Evolutionary conservation across 2,113 vertebrate genomes (phyloP).

Genomic region (Pitta sordida): DNA sequence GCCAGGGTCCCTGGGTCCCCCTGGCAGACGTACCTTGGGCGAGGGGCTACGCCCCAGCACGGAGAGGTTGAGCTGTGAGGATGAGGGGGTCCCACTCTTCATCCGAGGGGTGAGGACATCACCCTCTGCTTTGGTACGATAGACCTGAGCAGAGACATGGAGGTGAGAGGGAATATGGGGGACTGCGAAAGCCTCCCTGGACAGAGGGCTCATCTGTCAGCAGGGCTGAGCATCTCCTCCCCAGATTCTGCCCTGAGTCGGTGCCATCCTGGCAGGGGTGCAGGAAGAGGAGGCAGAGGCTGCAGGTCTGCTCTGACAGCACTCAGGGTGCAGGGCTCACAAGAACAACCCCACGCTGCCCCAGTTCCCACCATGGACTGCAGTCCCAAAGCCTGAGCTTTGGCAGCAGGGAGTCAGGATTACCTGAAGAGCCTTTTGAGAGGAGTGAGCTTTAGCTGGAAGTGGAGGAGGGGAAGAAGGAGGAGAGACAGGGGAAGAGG

Average conservation of each 20-base stretch:
- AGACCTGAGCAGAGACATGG: conserved; percentile 68
- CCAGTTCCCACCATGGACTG: neutral
- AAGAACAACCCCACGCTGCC: fast-evolving
- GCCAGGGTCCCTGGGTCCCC: neutral
- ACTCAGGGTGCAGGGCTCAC: neutral
- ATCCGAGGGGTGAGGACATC: conserved; percentile 65
- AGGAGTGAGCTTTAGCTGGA: conserved; percentile 86
- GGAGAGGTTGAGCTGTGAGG: conserved; percentile 72
- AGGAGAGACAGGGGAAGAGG: conserved; percentile 60
- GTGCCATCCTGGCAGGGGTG: neutral
- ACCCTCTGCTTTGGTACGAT: conserved; percentile 81
- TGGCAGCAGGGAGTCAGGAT: neutral
- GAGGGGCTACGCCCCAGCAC: conserved; percentile 80
- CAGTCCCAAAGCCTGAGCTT: neutral
- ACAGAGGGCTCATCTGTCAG: fast-evolving
- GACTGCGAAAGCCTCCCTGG: neutral
- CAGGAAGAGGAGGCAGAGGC: neutral
- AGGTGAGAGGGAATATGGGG: neutral
- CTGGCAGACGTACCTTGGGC: conserved; percentile 74
- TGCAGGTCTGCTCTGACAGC: neutral
- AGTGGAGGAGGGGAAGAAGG: conserved; percentile 87
- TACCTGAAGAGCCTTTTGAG: conserved; percentile 88
- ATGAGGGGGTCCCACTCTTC: conserved; percentile 68
- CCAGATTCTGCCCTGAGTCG: neutral
- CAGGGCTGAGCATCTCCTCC: neutral